These are phyloP conservation scores for Squalus acanthias DNA, from an alignment of 2,797 vertebrate genomes.

Conservation along the genomic window DNA sequence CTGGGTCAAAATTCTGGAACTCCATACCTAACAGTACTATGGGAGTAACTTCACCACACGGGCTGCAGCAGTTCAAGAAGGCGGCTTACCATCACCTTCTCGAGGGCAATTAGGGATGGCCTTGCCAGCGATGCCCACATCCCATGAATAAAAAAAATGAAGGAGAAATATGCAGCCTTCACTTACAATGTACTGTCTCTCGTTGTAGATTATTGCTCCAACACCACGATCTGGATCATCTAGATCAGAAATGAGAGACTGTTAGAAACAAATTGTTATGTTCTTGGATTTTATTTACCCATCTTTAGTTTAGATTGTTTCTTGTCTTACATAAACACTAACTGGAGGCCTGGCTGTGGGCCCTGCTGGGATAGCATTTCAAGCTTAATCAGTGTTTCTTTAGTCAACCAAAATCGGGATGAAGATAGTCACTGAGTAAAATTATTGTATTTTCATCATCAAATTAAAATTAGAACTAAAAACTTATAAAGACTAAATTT, in stretches of 20 bases:
- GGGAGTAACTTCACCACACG: not conserved
- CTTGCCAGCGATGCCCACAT: not conserved
- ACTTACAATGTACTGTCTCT: not conserved
- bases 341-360: too few species aligned
- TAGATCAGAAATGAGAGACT: not conserved
- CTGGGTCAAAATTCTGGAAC: not conserved
- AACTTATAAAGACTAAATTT: not conserved
- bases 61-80: not conserved
- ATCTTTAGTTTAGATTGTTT: not conserved
- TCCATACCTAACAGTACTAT: not conserved
- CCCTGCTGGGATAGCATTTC: too few species aligned
- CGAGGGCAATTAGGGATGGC: not conserved
- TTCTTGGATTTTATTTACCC: not conserved
- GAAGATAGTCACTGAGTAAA: not conserved
- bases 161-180: not conserved
- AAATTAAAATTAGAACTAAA: not conserved
- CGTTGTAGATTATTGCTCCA: not conserved
- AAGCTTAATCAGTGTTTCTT: not conserved
- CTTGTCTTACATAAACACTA: not conserved
- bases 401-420: not conserved
- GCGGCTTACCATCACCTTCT: not conserved
- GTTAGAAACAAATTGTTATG: not conserved
- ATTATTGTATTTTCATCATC: not conserved
- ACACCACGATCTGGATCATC: not conserved
- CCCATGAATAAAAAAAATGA: not conserved